phyloP scores from a whole-genome alignment of 2,888 invertebrate genomes.

The Eupeodes luniger region DNA sequence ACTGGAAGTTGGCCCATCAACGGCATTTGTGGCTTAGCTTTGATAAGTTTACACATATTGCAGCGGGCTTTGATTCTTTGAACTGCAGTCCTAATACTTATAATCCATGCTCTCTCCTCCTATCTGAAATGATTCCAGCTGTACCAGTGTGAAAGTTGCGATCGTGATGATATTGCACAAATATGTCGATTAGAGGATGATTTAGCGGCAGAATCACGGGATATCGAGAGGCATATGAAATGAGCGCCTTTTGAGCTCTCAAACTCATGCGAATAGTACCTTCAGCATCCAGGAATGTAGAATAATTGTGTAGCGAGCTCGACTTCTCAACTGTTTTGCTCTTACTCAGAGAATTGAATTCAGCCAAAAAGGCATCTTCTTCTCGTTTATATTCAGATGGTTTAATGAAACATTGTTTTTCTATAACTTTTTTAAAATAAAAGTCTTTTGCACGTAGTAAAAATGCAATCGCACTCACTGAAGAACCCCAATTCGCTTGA shows the following conservation, averaged over 20 bases:
- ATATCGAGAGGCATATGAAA: constrained; percentile 13
- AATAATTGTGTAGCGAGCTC: too few relatives aligned
- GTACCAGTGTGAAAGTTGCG: background rate
- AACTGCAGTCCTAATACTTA: constrained; percentile 7
- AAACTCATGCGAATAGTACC: constrained; percentile 15
- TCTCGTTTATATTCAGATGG: too few relatives aligned
- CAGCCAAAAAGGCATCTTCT: too few relatives aligned
- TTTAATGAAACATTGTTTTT: too few relatives aligned
- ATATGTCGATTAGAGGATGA: background rate
- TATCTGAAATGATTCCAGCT: background rate
- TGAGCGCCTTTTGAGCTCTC: background rate
- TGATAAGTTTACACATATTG: background rate
- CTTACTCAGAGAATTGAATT: too few relatives aligned
- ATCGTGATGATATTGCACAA: background rate
- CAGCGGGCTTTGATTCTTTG: background rate
- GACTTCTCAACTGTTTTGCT: too few relatives aligned
- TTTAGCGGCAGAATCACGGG: background rate
- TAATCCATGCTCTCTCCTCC: constrained; percentile 12
- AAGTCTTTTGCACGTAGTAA: too few relatives aligned
- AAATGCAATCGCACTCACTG: too few relatives aligned
- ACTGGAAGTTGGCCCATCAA: constrained; percentile 1
- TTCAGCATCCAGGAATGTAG: too few relatives aligned
- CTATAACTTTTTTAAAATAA: too few relatives aligned
- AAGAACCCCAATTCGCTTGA: too few relatives aligned
- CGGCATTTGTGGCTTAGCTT: background rate